These are phyloP conservation scores for Pelodiscus sinensis DNA, from an alignment of 2,113 vertebrate species.

Conservation along the genomic window DNA sequence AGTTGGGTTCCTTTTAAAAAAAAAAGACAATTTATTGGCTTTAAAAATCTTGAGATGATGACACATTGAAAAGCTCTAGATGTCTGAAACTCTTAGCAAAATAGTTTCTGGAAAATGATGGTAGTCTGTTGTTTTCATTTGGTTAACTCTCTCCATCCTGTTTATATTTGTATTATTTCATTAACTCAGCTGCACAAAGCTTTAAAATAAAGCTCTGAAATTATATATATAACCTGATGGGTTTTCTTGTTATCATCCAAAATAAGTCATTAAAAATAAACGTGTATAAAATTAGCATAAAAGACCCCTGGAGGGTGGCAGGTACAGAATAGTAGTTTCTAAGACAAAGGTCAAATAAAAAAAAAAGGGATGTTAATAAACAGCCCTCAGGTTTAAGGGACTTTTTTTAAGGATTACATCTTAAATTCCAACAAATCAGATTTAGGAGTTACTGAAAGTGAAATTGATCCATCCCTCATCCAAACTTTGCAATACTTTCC, in stretches of 20 bases:
- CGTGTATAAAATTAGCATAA: background rate
- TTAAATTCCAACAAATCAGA: conserved; percentile 91
- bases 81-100: background rate
- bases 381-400: conserved; percentile 79
- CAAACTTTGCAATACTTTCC: conserved; percentile 86
- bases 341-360: conserved; percentile 82
- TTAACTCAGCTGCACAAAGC: background rate
- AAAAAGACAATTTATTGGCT: rapidly evolving
- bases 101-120: conserved; percentile 26
- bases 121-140: conserved; percentile 26
- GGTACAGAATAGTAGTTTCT: conserved; percentile 42
- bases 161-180: background rate
- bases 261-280: background rate
- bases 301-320: background rate
- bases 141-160: conserved; percentile 30
- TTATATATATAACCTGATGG: background rate
- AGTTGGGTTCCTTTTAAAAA: background rate
- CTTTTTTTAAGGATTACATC: conserved; percentile 85
- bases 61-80: background rate
- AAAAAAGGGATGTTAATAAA: conserved; percentile 81
- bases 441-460: conserved; percentile 88
- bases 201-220: background rate
- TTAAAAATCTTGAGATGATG: background rate
- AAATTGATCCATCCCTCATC: conserved; percentile 89
- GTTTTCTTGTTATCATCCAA: background rate